phyloP scores from a whole-genome alignment of 23 tunicate genomes.

The Ciona savignyi region DNA sequence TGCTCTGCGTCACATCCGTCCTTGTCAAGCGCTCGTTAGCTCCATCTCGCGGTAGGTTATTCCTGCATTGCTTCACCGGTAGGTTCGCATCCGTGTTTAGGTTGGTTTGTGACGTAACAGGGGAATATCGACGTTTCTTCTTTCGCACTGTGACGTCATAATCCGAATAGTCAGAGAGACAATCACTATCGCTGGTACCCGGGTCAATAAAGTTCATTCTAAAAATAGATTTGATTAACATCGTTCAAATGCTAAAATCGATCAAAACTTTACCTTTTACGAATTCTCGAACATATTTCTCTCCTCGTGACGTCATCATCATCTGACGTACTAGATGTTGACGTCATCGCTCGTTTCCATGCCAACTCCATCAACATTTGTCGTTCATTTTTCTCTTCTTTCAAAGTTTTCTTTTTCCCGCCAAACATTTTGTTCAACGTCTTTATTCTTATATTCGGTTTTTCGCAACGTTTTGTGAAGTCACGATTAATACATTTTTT shows the following conservation, averaged over 20 bases:
- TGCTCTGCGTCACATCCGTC: background rate
- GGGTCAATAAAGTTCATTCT: background rate
- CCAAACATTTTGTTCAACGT: constrained; percentile 9
- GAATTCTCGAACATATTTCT: constrained; percentile 16
- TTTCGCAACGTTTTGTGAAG: background rate
- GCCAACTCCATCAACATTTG: background rate
- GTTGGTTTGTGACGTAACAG: background rate
- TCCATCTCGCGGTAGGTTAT: background rate
- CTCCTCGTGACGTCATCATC: constrained; percentile 18
- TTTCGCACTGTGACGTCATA: background rate
- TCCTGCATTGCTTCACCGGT: background rate
- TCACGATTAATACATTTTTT: background rate
- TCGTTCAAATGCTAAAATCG: background rate
- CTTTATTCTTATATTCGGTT: constrained; percentile 3
- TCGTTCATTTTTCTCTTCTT: background rate
- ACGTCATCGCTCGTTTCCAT: constrained; percentile 6
- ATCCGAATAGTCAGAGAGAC: background rate
- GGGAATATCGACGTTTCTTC: background rate
- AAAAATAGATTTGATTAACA: no score
- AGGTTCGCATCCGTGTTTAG: background rate
- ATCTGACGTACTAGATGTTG: constrained; percentile 19
- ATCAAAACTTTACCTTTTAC: constrained; percentile 9
- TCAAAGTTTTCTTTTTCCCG: background rate
- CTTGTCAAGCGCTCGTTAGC: background rate
- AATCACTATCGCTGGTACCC: background rate